Evolutionary conservation across 2,113 vertebrate genomes (phyloP), one percentile per base, ranked within the genome.

Genomic region (Phalacrocorax brasilianus): DNA sequence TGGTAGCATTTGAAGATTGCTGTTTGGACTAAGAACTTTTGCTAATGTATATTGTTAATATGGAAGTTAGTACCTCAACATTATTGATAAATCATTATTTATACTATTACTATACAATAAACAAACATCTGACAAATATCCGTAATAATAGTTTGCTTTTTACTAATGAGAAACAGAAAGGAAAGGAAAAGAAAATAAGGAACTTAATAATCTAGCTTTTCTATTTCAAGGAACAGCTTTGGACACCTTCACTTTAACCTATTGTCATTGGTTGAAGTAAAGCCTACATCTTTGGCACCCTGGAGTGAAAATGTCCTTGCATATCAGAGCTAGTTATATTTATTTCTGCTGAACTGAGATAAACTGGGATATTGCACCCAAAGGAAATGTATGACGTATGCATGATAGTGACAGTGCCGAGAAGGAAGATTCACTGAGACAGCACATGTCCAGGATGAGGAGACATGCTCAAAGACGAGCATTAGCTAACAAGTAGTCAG

Each of bases 381-480:
- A 87, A 71, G 62, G 66, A 71, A 72, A 56, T 6, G 8, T 21
- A 9, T 9, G 65, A 65, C 66, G 27, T 4, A 35, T 1, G 0
- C 24, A 42, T 13, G 68, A 26, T 16, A 81, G 55, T 4, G 50
- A 35, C 59, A 55, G n/a, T 7, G 55, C 58, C 58, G 52, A 66
- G 63, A 65, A 76, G 26, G 32, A 52, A 49, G 47, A 27, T 3
- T 21, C n/a, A 11, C 35, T 33, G 35, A n/a, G 28, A 55, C 70
- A 38, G 13, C 18, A 13, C 1, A 0, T 2, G 18, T 30, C 27
- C 59, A 78, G 28, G 40, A 77, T 2, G 1, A 72, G 53, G 12
- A 38, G 50, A 89, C 26, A 9, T 5, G 0, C 42, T 21, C 15
- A 28, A 33, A 76, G 24, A 45, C 0, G 2, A 71, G 11, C 32